A percentile compares a stretch with the other conserved stretches of the same genome.
Evolutionary conservation across 2,797 vertebrate genomes (phyloP).

Genomic region (Siniperca undulata): DNA sequence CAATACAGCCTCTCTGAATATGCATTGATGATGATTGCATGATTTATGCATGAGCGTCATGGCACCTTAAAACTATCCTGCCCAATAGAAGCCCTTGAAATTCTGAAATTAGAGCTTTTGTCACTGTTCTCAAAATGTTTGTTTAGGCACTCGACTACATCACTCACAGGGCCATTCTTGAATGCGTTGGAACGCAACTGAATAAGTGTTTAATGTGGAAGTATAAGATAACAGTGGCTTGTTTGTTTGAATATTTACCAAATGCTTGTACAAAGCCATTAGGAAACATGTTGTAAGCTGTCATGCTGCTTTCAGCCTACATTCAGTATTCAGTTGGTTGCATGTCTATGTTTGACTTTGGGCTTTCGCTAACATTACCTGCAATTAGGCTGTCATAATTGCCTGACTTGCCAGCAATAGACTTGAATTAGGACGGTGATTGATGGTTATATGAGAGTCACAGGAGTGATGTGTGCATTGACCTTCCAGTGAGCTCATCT

Average conservation of each 20-base stretch:
- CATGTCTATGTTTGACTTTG: slow-evolving; percentile 71
- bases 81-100: slow-evolving; percentile 69
- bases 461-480: slow-evolving; percentile 64
- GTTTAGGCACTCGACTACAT: slow-evolving; percentile 60
- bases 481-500: slow-evolving; percentile 70
- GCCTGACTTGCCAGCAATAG: slow-evolving; percentile 56
- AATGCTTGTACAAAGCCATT: slow-evolving; percentile 67
- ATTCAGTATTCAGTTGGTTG: slow-evolving; percentile 60
- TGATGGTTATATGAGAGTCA: slow-evolving; percentile 68
- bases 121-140: slow-evolving; percentile 72
- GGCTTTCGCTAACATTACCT: slow-evolving; percentile 73
- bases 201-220: slow-evolving; percentile 48
- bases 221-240: slow-evolving; percentile 64
- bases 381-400: slow-evolving; percentile 74
- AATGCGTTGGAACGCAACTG: slow-evolving; percentile 50
- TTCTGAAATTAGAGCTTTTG: slow-evolving; percentile 77
- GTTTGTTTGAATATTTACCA: slow-evolving; percentile 76
- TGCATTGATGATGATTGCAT: slow-evolving; percentile 87
- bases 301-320: slow-evolving; percentile 62
- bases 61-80: slow-evolving; percentile 71
- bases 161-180: slow-evolving; percentile 49
- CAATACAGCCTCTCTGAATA: slow-evolving; percentile 80
- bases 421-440: slow-evolving; percentile 61
- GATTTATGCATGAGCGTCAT: slow-evolving; percentile 87
- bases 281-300: slow-evolving; percentile 65